phyloP scores from a whole-genome alignment of 2,113 vertebrate species.

The Nyctibius bracteatus region DNA sequence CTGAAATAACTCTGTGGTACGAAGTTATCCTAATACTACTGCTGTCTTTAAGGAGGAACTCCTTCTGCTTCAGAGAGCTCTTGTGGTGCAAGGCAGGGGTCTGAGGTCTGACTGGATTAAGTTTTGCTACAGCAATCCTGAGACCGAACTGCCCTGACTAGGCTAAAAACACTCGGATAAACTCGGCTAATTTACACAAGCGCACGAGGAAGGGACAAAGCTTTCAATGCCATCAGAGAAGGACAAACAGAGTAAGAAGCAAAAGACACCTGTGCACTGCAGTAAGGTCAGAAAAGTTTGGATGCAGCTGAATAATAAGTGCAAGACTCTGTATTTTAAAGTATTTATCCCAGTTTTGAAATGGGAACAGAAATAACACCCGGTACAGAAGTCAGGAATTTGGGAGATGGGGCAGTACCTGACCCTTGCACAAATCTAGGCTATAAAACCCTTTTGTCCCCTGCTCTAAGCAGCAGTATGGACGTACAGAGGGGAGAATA shows the following conservation, averaged over 20 bases:
- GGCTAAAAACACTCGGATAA: background rate
- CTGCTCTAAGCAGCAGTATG: background rate
- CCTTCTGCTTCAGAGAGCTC: background rate
- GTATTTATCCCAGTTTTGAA: background rate
- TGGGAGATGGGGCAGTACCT: background rate
- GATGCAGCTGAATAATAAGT: background rate
- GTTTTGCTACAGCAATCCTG: background rate
- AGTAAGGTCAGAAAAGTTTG: background rate
- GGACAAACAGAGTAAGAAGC: background rate
- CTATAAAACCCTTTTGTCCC: background rate
- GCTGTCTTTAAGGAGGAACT: background rate
- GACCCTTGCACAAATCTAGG: background rate
- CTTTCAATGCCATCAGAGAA: background rate
- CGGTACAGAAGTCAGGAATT: background rate
- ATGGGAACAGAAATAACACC: background rate
- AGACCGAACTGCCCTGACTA: background rate
- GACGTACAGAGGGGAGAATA: background rate
- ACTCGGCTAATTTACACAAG: background rate
- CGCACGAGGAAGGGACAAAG: background rate
- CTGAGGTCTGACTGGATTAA: background rate
- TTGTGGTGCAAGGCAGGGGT: background rate
- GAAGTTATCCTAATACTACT: background rate
- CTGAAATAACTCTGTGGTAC: background rate
- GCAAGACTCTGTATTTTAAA: background rate
- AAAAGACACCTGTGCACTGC: background rate